Evolutionary conservation across 2,797 vertebrate species (phyloP).

Genomic region (Lacerta bilineata): DNA sequence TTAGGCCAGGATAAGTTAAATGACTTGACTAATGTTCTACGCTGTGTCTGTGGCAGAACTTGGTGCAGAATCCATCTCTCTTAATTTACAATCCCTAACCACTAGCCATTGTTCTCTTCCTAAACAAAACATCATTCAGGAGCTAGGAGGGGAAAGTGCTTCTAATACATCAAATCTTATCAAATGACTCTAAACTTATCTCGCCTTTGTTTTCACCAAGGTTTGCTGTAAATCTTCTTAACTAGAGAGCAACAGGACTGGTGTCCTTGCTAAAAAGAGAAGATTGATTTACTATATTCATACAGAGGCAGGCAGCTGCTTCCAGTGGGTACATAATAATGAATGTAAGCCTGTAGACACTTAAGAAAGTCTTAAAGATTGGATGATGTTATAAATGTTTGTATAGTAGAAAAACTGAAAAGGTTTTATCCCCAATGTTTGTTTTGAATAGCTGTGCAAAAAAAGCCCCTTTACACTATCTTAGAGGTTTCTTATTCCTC

Average conservation of each 20-base stretch:
- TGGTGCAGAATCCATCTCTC: constrained; percentile 56
- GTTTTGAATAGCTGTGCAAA: constrained; percentile 59
- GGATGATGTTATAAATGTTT: constrained; percentile 50
- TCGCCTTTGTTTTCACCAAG: constrained; percentile 67
- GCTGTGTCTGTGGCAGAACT: constrained; percentile 36
- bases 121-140: constrained; percentile 60
- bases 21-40: constrained; percentile 36
- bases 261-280: constrained; percentile 71
- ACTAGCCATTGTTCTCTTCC: constrained; percentile 52
- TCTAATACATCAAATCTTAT: constrained; percentile 76
- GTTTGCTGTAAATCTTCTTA: constrained; percentile 72
- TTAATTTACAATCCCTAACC: constrained; percentile 61
- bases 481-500: constrained; percentile 88
- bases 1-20: constrained; percentile 41
- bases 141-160: constrained; percentile 65
- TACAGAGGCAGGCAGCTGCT: constrained; percentile 38
- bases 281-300: constrained; percentile 75
- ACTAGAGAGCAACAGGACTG: constrained; percentile 44
- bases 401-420: constrained; percentile 51
- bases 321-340: constrained; percentile 62
- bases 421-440: constrained; percentile 47
- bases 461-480: constrained; percentile 78
- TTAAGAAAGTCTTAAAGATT: constrained; percentile 52
- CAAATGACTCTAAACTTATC: constrained; percentile 71
- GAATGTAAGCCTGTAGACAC: constrained; percentile 41